Evolutionary conservation across 2,113 vertebrate genomes (phyloP).

Genomic region (Notarius lentiginosus): DNA sequence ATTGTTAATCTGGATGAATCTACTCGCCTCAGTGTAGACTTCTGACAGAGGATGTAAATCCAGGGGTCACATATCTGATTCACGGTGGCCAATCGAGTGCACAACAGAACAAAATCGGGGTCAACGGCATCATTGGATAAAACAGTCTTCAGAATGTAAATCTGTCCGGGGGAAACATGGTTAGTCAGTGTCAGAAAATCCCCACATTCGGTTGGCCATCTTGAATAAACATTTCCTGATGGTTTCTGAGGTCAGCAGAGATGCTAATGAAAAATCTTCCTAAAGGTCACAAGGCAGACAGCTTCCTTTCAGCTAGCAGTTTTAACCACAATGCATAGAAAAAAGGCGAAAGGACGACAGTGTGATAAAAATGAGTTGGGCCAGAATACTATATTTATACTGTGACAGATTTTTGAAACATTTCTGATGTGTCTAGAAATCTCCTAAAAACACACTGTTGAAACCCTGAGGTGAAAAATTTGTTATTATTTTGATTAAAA

Average conservation of each 20-base stretch:
- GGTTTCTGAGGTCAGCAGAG: neutral
- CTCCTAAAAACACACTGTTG: neutral
- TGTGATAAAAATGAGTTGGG: neutral
- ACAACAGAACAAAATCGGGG: constrained; percentile 72
- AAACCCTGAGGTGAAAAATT: neutral
- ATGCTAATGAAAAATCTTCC: neutral
- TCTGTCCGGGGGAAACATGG: constrained; percentile 68
- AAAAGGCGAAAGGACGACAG: neutral
- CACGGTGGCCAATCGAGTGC: constrained; percentile 84
- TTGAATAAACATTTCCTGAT: constrained; percentile 16
- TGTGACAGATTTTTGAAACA: neutral
- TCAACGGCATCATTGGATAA: constrained; percentile 55
- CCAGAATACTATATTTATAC: neutral
- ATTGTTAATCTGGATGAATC: constrained; percentile 36
- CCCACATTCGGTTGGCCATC: neutral
- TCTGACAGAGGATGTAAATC: constrained; percentile 89
- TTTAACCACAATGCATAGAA: neutral
- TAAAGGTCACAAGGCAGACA: neutral
- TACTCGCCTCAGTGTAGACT: constrained; percentile 70
- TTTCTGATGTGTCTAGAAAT: neutral
- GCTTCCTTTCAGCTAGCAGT: neutral
- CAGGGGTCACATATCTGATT: constrained; percentile 95
- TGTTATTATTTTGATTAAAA: neutral
- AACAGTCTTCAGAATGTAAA: constrained; percentile 72
- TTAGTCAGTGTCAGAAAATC: constrained; percentile 20